Base-by-base conservation (phyloP, 1,140 invertebrate species). In the Lamellibrachia luymesi region DNA sequence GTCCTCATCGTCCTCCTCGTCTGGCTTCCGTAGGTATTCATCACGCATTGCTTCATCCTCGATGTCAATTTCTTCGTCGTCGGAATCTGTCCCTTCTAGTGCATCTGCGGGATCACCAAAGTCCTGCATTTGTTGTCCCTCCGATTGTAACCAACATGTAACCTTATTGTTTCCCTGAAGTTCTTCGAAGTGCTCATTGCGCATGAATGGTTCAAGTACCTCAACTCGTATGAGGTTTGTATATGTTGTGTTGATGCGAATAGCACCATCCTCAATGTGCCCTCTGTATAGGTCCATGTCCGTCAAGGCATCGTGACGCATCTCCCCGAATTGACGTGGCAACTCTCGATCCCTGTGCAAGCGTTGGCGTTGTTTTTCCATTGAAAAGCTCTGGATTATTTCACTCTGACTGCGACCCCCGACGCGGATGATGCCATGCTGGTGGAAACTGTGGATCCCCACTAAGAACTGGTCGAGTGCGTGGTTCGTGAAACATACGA, bases 381-480 rank as follows among this genome's bases (percentile, higher is more conserved):
- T 38, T 50, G 92, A 92, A 93, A 93, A 95, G 50, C 93, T 51
- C 90, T 94, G 89, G 51, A 95, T 52, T 10, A 90, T 90, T 95
- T 97, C 96, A 94, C 97, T 97, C 95, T 97, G 97, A 0, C 97
- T 97, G 95, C 97, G 97, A 25, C 97, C 97, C 2, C 98, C 98
- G 94, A 98, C 97, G 51, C 98, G 97, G 8, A 98, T 96, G 91
- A 98, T 96, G 90, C 94, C 94, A 50, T 94, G 95, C 2, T 94
- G 91, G 4, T 94, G 95, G 52, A 94, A 95, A 27, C 95, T 93
- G 7, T 97, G 94, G 13, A 98, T 97, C 80, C 97, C 97, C 95
- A 98, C 97, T 25, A 98, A 96, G 96, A 98, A 98, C 95, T 98
- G 98, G 96, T 98, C 98, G 2, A 98, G 95, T 2, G 98, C 98